Evolutionary conservation across 1,140 invertebrate species (phyloP).

Genomic region (Pomphorhynchus laevis): DNA sequence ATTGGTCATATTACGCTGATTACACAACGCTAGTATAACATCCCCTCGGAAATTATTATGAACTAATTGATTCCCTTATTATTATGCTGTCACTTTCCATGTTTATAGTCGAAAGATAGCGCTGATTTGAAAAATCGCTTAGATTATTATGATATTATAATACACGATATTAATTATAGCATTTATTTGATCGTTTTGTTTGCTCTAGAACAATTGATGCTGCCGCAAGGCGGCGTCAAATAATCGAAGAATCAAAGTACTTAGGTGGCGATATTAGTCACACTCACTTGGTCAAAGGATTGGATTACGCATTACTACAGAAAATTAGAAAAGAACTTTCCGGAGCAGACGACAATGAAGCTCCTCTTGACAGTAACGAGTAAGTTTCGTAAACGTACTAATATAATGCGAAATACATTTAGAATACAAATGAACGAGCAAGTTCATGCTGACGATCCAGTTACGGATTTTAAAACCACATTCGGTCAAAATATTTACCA

Average conservation of each 20-base stretch:
- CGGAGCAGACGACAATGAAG: background rate
- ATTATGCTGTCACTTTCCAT: too few relatives aligned
- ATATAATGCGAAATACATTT: background rate
- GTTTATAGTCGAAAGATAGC: too few relatives aligned
- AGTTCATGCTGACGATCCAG: slow-evolving; percentile 12
- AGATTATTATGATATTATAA: too few relatives aligned
- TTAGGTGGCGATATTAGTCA: slow-evolving; percentile 99
- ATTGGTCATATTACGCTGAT: too few relatives aligned
- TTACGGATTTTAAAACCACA: slow-evolving; percentile 31
- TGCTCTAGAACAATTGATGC: slow-evolving; percentile 39
- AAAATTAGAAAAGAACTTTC: slow-evolving; percentile 29
- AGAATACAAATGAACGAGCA: too few relatives aligned
- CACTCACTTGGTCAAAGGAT: slow-evolving; percentile 94
- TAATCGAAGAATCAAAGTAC: slow-evolving; percentile 96
- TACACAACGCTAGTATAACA: too few relatives aligned
- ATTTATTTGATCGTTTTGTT: too few relatives aligned
- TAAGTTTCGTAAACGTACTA: background rate
- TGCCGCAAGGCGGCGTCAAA: slow-evolving; percentile 58
- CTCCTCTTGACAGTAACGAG: background rate
- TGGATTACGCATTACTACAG: slow-evolving; percentile 91
- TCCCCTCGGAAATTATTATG: too few relatives aligned
- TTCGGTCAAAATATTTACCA: slow-evolving; percentile 22
- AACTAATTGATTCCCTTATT: too few relatives aligned
- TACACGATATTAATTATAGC: too few relatives aligned
- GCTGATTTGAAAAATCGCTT: too few relatives aligned